These are phyloP conservation scores for Colinus virginianus DNA, from an alignment of 2,113 vertebrate species.

Conservation along the genomic window DNA sequence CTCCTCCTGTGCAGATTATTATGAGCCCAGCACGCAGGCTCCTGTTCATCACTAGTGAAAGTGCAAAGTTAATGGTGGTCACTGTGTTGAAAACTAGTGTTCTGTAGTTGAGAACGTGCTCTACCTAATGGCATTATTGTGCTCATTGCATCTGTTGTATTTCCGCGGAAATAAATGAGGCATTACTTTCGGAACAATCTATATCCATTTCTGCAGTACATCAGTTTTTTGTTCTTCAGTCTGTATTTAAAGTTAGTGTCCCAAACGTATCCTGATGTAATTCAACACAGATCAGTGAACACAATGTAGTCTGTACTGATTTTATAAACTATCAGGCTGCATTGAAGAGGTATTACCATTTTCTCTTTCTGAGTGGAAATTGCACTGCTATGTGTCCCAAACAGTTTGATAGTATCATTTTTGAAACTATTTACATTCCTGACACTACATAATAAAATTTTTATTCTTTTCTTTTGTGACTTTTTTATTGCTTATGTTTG, in stretches of 20 bases:
- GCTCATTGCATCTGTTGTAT: too few relatives aligned
- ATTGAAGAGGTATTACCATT: neutral
- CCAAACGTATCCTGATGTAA: neutral
- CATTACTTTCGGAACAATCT: too few relatives aligned
- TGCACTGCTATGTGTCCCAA: neutral
- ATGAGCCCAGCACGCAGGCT: too few relatives aligned
- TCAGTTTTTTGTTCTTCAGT: neutral
- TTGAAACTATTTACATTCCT: conserved; percentile 72
- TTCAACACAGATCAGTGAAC: neutral
- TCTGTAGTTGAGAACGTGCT: too few relatives aligned
- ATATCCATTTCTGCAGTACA: neutral
- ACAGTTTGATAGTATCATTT: conserved; percentile 48
- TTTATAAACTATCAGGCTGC: neutral
- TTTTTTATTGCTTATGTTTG: conserved; percentile 73
- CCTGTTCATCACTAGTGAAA: too few relatives aligned
- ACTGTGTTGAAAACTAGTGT: too few relatives aligned
- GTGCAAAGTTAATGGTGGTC: too few relatives aligned
- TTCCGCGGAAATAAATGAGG: too few relatives aligned
- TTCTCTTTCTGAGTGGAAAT: neutral
- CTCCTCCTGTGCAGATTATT: too few relatives aligned
- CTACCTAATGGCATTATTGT: too few relatives aligned
- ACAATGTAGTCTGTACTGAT: neutral
- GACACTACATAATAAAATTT: conserved; percentile 59
- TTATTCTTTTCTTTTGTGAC: conserved; percentile 69
- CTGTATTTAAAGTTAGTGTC: neutral